Percentiles rank a stretch among this genome's conserved stretches.
These are phyloP conservation scores for Pecten maximus DNA, from an alignment of 2,888 invertebrate genomes.

Conservation along the genomic window DNA sequence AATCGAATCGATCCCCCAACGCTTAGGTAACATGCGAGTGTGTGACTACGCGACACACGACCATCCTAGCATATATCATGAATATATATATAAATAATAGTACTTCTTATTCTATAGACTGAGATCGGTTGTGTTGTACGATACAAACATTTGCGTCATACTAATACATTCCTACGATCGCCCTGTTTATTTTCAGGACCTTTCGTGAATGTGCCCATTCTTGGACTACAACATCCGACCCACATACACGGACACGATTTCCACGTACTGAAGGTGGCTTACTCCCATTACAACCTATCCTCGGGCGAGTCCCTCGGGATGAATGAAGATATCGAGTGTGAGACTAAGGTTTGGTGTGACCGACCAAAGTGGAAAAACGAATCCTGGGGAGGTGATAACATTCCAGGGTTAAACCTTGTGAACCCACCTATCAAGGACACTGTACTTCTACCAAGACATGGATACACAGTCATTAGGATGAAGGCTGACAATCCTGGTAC, in stretches of 20 bases:
- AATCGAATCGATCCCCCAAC: no score
- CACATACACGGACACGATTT: constrained; percentile 76
- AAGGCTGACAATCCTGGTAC: constrained; percentile 73
- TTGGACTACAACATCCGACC: constrained; percentile 68
- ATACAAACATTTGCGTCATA: no score
- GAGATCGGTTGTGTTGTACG: no score
- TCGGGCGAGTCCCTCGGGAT: constrained; percentile 44
- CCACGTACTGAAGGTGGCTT: constrained; percentile 71
- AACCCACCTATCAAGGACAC: constrained; percentile 72
- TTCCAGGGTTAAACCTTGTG: constrained; percentile 63
- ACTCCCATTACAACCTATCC: constrained; percentile 56
- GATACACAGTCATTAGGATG: constrained; percentile 74
- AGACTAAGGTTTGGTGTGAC: constrained; percentile 60
- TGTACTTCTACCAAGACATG: constrained; percentile 71
- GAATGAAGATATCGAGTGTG: constrained; percentile 63
- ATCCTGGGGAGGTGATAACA: constrained; percentile 62
- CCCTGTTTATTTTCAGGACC: background rate
- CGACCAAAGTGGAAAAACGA: constrained; percentile 64
- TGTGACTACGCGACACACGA: no score
- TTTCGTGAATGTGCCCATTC: background rate
- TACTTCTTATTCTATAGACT: no score
- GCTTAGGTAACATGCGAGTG: no score
- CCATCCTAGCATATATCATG: no score
- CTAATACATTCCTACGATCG: background rate
- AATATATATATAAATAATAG: no score